Evolutionary conservation across 2,797 vertebrate genomes (phyloP), one percentile per base, ranked within the genome.

Genomic region (Poliocrania exsul): DNA sequence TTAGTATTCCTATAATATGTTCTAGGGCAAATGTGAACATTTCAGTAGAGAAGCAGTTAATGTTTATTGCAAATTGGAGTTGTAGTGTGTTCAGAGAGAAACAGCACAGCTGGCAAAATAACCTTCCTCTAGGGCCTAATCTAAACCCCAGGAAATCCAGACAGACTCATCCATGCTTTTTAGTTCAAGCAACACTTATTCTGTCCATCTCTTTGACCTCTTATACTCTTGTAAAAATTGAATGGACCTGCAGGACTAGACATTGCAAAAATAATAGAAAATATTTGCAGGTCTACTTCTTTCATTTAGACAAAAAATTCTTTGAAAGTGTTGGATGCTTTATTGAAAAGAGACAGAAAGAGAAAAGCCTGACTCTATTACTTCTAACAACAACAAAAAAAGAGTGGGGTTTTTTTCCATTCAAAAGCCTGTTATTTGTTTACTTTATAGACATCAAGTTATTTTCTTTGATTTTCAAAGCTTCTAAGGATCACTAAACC

Each of bases 21-120:
- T 88, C 11, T 31, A n/a, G 21, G 56, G 25, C 3, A 82, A 86
- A 60, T 28, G 31, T 23, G 21, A 95, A 79, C 17, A 86, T 79
- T 62, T 40, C 54, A 53, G 78, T 49, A 57, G 12, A 60, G 47
- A 81, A 90, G 51, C 19, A 49, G 62, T 53, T 81, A 75, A 88
- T 54, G 13, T 92, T 90, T 92, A 46, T 62, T 60, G 51, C 37
- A 77, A 73, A 92, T 26, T 70, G 40, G 70, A 82, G 40, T 61
- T 87, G 49, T 73, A 61, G 46, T 57, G 35, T 50, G 50, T 28
- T 70, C 13, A 49, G 56, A 44, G 40, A 79, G 40, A 86, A 94
- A 49, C 20, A 79, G 73, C 81, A 66, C 77, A 95, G 67, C 60
- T 90, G 72, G 66, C 81, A 86, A 73, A 95, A 81, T 60, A 93